Conservation (phyloP, 2,888 invertebrate species). For the Keiferia lycopersicella region DNA sequence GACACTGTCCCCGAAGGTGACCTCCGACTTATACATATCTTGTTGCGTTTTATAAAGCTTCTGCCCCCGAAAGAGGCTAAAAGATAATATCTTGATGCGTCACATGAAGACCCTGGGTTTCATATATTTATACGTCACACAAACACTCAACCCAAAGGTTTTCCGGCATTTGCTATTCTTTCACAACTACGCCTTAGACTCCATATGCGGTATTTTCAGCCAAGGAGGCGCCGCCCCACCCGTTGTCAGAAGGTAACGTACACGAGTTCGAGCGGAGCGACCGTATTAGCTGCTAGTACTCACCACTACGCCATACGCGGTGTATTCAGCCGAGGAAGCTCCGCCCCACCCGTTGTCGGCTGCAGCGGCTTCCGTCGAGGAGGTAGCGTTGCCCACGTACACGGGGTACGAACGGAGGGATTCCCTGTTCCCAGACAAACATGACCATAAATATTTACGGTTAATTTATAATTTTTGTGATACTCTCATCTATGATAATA, state of each 20-base stretch:
- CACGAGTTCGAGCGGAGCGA: slow-evolving; percentile 78
- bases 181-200: slow-evolving; percentile 42
- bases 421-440: slow-evolving; percentile 68
- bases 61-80: too few relatives aligned
- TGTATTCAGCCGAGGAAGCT: slow-evolving; percentile 80
- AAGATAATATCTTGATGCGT: too few relatives aligned
- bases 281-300: slow-evolving; percentile 29
- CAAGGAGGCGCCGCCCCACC: slow-evolving; percentile 72
- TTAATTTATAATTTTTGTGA: too few relatives aligned
- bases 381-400: slow-evolving; percentile 67
- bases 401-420: slow-evolving; percentile 86
- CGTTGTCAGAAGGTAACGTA: slow-evolving; percentile 53
- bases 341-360: slow-evolving; percentile 47
- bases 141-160: too few relatives aligned
- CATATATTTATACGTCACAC: too few relatives aligned
- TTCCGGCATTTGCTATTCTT: too few relatives aligned
- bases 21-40: too few relatives aligned
- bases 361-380: slow-evolving; percentile 33
- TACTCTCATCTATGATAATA: too few relatives aligned
- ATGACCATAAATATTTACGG: too few relatives aligned
- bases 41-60: too few relatives aligned
- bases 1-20: too few relatives aligned
- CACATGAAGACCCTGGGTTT: too few relatives aligned
- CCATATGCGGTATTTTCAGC: slow-evolving; percentile 78
- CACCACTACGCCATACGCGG: slow-evolving; percentile 65